A percentile compares a stretch with the other conserved stretches of the same genome.
These are phyloP conservation scores for Pedionomus torquatus DNA, from an alignment of 2,113 vertebrate species.

Conservation along the genomic window DNA sequence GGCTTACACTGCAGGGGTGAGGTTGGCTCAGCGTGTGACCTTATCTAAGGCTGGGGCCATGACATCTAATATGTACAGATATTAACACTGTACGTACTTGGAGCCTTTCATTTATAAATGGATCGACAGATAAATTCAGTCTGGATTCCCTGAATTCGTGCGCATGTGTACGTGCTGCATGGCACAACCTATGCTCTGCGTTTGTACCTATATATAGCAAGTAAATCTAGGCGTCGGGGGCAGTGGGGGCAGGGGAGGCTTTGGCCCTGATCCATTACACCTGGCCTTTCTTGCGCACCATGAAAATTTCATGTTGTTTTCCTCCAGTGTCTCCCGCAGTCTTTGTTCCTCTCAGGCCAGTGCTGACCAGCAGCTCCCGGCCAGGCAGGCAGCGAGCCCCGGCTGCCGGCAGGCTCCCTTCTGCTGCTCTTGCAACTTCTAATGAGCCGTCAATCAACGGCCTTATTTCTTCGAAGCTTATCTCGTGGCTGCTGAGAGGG, in stretches of 20 bases:
- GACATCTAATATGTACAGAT: slow-evolving; percentile 21
- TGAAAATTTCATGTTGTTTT: slow-evolving; percentile 75
- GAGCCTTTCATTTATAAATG: neutral
- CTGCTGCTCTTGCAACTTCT: slow-evolving; percentile 54
- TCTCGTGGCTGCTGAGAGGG: slow-evolving; percentile 50
- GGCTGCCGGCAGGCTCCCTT: slow-evolving; percentile 53
- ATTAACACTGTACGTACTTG: neutral
- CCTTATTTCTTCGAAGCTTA: slow-evolving; percentile 61
- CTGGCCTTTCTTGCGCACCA: slow-evolving; percentile 68
- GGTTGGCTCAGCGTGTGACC: slow-evolving; percentile 12
- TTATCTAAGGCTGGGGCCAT: neutral
- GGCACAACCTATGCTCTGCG: neutral
- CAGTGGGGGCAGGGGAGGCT: slow-evolving; percentile 6
- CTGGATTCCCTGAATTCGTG: neutral
- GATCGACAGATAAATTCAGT: neutral
- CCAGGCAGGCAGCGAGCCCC: neutral
- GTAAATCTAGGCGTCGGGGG: slow-evolving; percentile 6
- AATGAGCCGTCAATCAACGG: slow-evolving; percentile 69
- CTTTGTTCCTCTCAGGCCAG: slow-evolving; percentile 75
- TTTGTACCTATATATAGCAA: slow-evolving; percentile 51
- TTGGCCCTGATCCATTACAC: slow-evolving; percentile 73
- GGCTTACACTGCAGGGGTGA: neutral
- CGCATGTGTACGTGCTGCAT: neutral
- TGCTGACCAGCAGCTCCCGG: slow-evolving; percentile 68
- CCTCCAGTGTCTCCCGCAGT: slow-evolving; percentile 46